Conservation (phyloP, 1,140 invertebrate species). For the Holcopasites calliopsidis region DNA sequence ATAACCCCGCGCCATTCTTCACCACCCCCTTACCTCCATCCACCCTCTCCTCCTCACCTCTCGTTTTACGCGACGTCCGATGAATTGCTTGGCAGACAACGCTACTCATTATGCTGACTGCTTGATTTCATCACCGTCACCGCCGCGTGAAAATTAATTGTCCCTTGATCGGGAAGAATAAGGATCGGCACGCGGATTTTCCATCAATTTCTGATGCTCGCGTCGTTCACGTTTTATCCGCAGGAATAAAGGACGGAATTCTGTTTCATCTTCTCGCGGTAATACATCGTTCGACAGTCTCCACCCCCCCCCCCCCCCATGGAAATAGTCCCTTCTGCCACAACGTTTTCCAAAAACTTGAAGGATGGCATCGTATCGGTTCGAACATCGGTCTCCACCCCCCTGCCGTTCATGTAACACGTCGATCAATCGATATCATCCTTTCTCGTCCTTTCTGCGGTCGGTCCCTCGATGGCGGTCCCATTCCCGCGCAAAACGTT, state of each 20-base stretch:
- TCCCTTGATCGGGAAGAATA: constrained; percentile 26
- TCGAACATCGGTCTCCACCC: constrained; percentile 16
- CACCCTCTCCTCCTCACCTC: constrained; percentile 15
- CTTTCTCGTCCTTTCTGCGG: constrained; percentile 59
- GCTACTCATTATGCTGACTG: constrained; percentile 74
- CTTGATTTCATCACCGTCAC: constrained; percentile 74
- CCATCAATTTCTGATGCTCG: background rate
- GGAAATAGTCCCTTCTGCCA: too few species aligned
- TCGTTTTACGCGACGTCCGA: constrained; percentile 65
- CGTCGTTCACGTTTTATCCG: too few species aligned
- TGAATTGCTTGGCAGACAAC: constrained; percentile 73
- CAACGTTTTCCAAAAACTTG: constrained; percentile 58
- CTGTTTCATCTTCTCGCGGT: background rate
- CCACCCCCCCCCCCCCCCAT: too few species aligned
- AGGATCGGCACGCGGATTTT: background rate
- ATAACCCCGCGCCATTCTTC: constrained; percentile 68
- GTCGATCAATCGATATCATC: constrained; percentile 69
- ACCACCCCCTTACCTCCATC: constrained; percentile 24
- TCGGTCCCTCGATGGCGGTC: constrained; percentile 72
- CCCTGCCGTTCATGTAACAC: constrained; percentile 19
- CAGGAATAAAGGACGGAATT: background rate
- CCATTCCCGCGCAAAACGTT: constrained; percentile 73
- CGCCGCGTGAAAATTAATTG: constrained; percentile 65
- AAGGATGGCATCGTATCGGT: constrained; percentile 42
- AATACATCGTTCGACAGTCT: background rate